Evolutionary conservation across 2,113 vertebrate species (phyloP).

Genomic region (Propithecus coquereli): DNA sequence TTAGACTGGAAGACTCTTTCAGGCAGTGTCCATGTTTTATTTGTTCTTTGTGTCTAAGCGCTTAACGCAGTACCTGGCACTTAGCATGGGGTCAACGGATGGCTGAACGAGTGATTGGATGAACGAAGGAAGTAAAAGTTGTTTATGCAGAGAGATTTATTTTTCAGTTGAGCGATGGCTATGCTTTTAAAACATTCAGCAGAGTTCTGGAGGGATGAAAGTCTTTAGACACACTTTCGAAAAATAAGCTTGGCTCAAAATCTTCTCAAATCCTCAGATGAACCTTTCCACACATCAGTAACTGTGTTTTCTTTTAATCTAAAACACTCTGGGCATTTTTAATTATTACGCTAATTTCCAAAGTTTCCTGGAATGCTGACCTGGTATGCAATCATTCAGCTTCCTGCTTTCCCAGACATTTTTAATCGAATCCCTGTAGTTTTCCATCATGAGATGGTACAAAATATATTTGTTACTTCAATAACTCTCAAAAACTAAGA

Average conservation of each 20-base stretch:
- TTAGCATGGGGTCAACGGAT: background rate
- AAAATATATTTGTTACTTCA: slow-evolving; percentile 13
- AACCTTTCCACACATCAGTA: slow-evolving; percentile 41
- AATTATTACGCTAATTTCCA: slow-evolving; percentile 50
- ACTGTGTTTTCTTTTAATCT: slow-evolving; percentile 59
- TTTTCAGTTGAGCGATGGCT: background rate
- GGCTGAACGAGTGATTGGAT: background rate
- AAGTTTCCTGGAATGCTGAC: slow-evolving; percentile 37
- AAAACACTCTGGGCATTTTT: slow-evolving; percentile 58
- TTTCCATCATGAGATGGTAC: slow-evolving; percentile 39
- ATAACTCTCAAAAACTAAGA: slow-evolving; percentile 60
- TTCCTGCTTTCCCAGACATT: background rate
- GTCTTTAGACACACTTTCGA: slow-evolving; percentile 65
- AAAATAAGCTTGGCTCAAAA: slow-evolving; percentile 57
- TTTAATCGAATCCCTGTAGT: slow-evolving; percentile 25
- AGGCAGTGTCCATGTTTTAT: background rate
- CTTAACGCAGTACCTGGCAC: background rate
- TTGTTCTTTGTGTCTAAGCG: background rate
- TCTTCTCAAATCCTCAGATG: slow-evolving; percentile 71
- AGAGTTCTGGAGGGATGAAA: slow-evolving; percentile 52
- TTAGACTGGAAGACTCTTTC: background rate
- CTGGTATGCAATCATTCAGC: slow-evolving; percentile 30
- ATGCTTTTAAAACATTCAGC: slow-evolving; percentile 38
- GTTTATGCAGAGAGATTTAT: slow-evolving; percentile 3
- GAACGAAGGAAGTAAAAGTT: background rate